Evolutionary conservation across 2,797 vertebrate genomes (phyloP).

Genomic region (Rhinella marina): DNA sequence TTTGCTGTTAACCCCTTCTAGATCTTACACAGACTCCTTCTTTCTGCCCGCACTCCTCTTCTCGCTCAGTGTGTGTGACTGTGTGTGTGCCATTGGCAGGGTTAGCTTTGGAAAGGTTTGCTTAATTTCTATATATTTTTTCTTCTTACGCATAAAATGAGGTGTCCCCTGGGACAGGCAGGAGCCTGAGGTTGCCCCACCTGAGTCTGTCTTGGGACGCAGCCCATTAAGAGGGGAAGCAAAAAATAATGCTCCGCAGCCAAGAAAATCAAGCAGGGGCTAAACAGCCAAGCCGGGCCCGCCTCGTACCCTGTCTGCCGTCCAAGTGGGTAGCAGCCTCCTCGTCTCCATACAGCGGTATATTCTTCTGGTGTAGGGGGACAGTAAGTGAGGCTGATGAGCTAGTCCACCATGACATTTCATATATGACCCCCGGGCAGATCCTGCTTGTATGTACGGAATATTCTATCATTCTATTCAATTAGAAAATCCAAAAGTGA

Average conservation of each 20-base stretch:
- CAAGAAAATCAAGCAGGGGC: slow-evolving; percentile 78
- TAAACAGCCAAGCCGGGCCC: slow-evolving; percentile 75
- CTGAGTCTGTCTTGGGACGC: slow-evolving; percentile 77
- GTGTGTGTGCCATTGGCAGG: slow-evolving; percentile 36
- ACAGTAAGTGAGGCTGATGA: background rate
- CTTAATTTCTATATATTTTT: slow-evolving; percentile 7
- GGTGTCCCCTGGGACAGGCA: slow-evolving; percentile 67
- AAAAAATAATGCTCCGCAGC: slow-evolving; percentile 70
- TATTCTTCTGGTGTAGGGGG: slow-evolving; percentile 45
- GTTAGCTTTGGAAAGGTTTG: slow-evolving; percentile 47
- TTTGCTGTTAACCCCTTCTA: background rate
- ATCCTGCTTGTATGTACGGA: background rate
- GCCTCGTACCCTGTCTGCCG: slow-evolving; percentile 72
- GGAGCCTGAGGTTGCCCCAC: slow-evolving; percentile 70
- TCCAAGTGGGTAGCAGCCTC: slow-evolving; percentile 74
- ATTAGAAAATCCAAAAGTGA: too few relatives aligned
- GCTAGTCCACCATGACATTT: too few relatives aligned
- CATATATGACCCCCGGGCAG: background rate
- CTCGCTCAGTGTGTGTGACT: background rate
- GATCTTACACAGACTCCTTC: too few relatives aligned
- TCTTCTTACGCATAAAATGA: slow-evolving; percentile 61
- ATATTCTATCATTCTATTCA: too few relatives aligned
- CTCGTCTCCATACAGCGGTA: slow-evolving; percentile 29
- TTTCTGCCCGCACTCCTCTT: background rate
- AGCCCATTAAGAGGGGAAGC: slow-evolving; percentile 72